Evolutionary conservation across 2,113 vertebrate genomes (phyloP).

Genomic region (Grammomys surdaster): DNA sequence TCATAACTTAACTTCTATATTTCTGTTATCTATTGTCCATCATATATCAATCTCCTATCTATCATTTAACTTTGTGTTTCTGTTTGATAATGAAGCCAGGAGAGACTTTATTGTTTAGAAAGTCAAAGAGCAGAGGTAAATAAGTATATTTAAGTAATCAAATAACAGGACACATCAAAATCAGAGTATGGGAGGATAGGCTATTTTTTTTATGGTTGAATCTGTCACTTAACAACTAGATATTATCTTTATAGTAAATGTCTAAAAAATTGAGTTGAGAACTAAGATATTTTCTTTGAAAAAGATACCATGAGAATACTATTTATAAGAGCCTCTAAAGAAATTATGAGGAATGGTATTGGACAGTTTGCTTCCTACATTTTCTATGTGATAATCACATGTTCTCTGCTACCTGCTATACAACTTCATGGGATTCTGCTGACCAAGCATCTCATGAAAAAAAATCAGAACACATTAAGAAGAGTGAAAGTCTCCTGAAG

Average conservation of each 20-base stretch:
- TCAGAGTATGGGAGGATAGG: background rate
- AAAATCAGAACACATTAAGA: background rate
- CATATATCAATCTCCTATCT: background rate
- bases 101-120: background rate
- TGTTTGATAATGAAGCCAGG: background rate
- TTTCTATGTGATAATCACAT: background rate
- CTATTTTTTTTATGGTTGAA: background rate
- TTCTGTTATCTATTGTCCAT: background rate
- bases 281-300: background rate
- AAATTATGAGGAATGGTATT: background rate
- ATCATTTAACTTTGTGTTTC: background rate
- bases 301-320: background rate
- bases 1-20: background rate
- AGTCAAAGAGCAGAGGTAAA: background rate
- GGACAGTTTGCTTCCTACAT: background rate
- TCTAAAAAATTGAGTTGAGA: background rate
- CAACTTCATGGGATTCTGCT: background rate
- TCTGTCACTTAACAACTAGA: background rate
- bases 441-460: background rate
- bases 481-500: slow-evolving; percentile 52
- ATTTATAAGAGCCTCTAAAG: background rate
- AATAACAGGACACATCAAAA: background rate
- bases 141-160: background rate
- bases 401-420: background rate
- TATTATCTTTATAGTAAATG: background rate